phyloP scores from a whole-genome alignment of 1,140 invertebrate species.

The Colletes latitarsis region DNA sequence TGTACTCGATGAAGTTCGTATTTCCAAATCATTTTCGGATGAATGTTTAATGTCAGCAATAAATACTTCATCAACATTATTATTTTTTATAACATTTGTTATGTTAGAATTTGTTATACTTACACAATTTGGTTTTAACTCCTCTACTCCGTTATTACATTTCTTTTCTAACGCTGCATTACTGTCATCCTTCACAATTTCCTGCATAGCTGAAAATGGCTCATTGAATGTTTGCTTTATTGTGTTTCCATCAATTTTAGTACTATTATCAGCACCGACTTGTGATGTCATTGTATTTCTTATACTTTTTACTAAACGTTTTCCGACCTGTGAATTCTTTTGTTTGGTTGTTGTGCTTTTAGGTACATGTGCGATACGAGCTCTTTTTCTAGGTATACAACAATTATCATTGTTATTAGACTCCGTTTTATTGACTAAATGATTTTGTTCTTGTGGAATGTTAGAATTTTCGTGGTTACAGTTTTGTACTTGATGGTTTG shows the following conservation, averaged over 20 bases:
- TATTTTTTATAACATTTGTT: not conserved
- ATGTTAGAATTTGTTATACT: not conserved
- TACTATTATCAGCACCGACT: not conserved
- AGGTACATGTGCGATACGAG: conserved; percentile 60
- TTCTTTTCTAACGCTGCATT: not conserved
- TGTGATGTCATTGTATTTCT: too few relatives aligned
- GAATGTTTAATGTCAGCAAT: not conserved
- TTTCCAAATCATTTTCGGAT: not conserved
- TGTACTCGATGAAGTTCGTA: not conserved
- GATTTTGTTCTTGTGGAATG: not conserved
- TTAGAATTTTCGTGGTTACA: not conserved
- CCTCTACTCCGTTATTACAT: not conserved
- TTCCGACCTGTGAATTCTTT: not conserved
- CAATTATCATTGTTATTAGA: conserved; percentile 12
- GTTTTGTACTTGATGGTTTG: not conserved
- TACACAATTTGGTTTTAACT: not conserved
- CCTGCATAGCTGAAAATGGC: too few relatives aligned
- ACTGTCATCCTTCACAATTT: not conserved
- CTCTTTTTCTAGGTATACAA: conserved; percentile 47
- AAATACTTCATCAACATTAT: not conserved
- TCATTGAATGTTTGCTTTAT: too few relatives aligned
- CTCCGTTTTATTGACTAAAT: not conserved
- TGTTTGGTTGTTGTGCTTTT: conserved; percentile 24
- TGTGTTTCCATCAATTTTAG: not conserved
- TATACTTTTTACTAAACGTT: not conserved